Percentiles rank a stretch among this genome's conserved stretches.
Evolutionary conservation across 2,113 vertebrate species (phyloP).

Genomic region (Protobothrops flavoviridis): DNA sequence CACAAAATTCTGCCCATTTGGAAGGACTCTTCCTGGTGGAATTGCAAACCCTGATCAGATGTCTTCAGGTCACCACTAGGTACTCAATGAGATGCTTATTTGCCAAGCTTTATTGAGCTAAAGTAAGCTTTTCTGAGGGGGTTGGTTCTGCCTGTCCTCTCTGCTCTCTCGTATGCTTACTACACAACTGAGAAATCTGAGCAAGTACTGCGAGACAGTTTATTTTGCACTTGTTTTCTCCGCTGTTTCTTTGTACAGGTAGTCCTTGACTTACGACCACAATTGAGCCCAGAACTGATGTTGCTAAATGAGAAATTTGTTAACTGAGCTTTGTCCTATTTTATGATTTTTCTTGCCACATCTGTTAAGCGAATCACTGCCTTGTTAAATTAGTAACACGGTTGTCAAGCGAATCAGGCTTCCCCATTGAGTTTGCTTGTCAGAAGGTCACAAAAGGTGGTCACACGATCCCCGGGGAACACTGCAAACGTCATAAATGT

Average conservation of each 20-base stretch:
- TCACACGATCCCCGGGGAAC: too few relatives aligned
- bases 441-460: neutral
- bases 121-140: neutral
- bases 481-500: neutral
- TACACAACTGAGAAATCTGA: neutral
- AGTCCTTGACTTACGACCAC: neutral
- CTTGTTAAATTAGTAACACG: neutral
- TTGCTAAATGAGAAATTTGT: neutral
- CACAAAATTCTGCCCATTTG: neutral
- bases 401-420: neutral
- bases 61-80: neutral
- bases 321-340: neutral
- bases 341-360: neutral
- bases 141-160: neutral
- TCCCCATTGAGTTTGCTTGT: neutral
- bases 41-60: neutral
- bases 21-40: neutral
- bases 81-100: neutral
- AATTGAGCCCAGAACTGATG: neutral
- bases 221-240: neutral
- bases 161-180: neutral
- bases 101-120: neutral
- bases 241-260: neutral
- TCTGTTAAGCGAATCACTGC: neutral
- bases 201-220: neutral